These are phyloP conservation scores for Clarias fuscus DNA, from an alignment of 2,797 vertebrate genomes.

Conservation along the genomic window DNA sequence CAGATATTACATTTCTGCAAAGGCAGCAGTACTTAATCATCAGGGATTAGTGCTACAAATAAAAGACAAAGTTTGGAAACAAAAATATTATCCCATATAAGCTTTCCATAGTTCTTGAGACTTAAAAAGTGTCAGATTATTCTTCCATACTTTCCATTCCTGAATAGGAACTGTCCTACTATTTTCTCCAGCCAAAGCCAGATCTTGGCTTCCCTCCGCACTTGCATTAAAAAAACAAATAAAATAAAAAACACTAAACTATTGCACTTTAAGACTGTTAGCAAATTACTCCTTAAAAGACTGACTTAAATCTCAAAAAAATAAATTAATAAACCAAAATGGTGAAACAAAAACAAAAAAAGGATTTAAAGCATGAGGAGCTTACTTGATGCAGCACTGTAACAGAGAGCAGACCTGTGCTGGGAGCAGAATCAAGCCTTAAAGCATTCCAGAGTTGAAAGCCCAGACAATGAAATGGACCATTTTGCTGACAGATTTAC, in stretches of 20 bases:
- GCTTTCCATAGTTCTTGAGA: neutral
- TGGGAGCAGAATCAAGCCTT: neutral
- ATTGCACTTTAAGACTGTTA: neutral
- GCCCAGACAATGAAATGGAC: constrained; percentile 31
- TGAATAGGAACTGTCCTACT: neutral
- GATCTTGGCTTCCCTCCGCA: neutral
- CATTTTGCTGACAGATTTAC: constrained; percentile 42
- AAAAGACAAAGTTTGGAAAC: neutral
- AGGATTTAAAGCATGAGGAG: neutral
- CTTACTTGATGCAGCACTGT: constrained; percentile 13
- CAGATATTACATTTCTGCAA: neutral
- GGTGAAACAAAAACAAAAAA: neutral
- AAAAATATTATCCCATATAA: constrained; percentile 4
- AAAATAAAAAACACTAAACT: neutral
- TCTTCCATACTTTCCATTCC: neutral
- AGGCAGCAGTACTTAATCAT: neutral
- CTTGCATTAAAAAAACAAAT: neutral
- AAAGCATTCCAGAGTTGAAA: constrained; percentile 37
- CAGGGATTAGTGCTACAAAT: neutral
- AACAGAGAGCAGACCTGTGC: constrained; percentile 16
- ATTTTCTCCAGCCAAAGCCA: neutral
- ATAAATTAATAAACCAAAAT: neutral
- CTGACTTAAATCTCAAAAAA: neutral
- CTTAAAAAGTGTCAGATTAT: neutral
- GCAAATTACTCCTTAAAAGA: neutral